Percentiles rank a stretch among this genome's conserved stretches.
Evolutionary conservation across 2,888 invertebrate species (phyloP).

Genomic region (Adelognathus sp.): DNA sequence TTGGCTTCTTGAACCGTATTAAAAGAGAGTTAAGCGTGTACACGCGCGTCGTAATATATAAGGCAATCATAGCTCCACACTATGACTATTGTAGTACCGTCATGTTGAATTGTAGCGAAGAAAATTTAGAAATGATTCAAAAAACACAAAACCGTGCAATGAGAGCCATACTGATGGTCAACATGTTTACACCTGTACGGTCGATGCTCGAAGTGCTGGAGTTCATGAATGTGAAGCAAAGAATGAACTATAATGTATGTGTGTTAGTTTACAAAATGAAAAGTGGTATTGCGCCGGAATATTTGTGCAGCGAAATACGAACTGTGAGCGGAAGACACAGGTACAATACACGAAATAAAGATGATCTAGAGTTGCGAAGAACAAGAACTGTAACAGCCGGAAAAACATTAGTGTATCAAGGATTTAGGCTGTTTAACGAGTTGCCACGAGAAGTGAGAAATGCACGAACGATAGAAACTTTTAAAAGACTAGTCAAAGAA

Average conservation of each 20-base stretch:
- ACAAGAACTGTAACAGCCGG: background rate
- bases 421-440: background rate
- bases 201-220: background rate
- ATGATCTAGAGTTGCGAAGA: background rate
- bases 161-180: background rate
- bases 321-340: background rate
- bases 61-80: constrained; percentile 51
- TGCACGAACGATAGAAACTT: too few species aligned
- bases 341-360: background rate
- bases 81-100: constrained; percentile 52
- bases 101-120: constrained; percentile 14
- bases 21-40: constrained; percentile 10
- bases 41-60: constrained; percentile 39
- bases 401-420: background rate
- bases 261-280: constrained; percentile 13
- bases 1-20: constrained; percentile 44
- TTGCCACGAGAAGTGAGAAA: background rate
- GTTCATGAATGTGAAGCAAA: background rate
- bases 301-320: background rate
- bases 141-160: constrained; percentile 3
- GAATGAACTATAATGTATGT: background rate
- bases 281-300: background rate
- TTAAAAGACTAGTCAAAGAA: too few species aligned
- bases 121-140: background rate
- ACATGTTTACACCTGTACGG: background rate